Evolutionary conservation across 2,888 invertebrate species (phyloP).

Genomic region (Macrosiphum euphorbiae): DNA sequence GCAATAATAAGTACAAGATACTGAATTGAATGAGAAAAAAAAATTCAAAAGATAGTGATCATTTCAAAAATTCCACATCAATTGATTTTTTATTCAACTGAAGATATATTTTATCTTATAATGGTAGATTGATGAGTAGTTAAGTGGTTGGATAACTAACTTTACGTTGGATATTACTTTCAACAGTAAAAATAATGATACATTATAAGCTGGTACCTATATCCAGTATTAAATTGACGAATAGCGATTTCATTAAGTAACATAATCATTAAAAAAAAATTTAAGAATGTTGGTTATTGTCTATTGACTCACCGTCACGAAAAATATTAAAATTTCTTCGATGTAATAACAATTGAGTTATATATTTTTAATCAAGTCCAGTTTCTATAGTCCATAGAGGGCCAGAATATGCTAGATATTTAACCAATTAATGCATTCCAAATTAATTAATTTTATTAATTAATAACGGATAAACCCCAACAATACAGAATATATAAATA

Average conservation of each 20-base stretch:
- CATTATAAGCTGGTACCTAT: not conserved
- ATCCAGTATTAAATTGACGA: not conserved
- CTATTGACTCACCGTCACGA: not conserved
- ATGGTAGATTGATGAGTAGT: not conserved
- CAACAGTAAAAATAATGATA: not conserved
- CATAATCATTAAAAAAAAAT: not conserved
- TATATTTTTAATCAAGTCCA: not conserved
- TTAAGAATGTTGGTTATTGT: not conserved
- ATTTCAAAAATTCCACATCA: not conserved
- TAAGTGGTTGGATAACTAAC: not conserved
- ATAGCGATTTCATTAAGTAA: not conserved
- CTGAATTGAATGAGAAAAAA: constrained; percentile 1
- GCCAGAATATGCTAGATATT: not conserved
- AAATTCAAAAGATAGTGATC: not conserved
- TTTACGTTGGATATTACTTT: not conserved
- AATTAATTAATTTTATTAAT: not conserved
- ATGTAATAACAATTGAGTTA: not conserved
- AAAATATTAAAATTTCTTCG: not conserved
- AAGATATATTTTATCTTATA: not conserved
- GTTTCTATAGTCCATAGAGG: not conserved
- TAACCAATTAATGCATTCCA: not conserved
- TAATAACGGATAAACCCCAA: not conserved
- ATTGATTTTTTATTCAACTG: not conserved
- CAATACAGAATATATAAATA: not conserved
- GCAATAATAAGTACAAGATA: not conserved